Conservation (phyloP, 2,888 invertebrate species). For the Thymelicus acteon region DNA sequence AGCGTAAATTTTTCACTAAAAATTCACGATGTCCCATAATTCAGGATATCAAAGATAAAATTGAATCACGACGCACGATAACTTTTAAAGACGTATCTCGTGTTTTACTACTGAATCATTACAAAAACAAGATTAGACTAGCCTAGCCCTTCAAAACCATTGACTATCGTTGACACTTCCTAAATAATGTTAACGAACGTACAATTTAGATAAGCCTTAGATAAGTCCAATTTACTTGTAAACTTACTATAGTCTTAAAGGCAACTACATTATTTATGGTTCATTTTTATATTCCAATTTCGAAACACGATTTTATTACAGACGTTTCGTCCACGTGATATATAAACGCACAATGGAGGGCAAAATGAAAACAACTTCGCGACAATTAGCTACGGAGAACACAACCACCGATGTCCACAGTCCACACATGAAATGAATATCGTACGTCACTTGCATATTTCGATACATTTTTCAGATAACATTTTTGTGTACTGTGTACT, state of each 20-base stretch:
- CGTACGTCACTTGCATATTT: conserved; percentile 3
- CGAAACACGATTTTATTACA: conserved; percentile 22
- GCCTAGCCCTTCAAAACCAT: background rate
- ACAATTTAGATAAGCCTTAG: conserved; percentile 1
- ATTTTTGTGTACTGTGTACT: background rate
- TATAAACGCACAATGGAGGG: conserved; percentile 60
- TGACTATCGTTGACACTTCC: background rate
- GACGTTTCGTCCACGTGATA: conserved; percentile 53
- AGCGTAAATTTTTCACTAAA: background rate
- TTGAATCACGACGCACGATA: background rate
- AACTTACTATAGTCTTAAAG: background rate
- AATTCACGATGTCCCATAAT: background rate
- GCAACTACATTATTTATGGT: background rate
- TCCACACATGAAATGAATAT: conserved; percentile 9
- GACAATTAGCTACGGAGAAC: conserved; percentile 50
- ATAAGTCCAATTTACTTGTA: background rate
- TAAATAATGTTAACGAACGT: background rate
- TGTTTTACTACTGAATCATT: background rate
- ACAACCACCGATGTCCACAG: background rate
- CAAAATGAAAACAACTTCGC: conserved; percentile 63
- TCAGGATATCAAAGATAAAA: background rate
- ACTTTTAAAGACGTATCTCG: background rate
- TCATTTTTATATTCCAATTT: background rate
- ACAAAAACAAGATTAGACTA: background rate
- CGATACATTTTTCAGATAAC: conserved; percentile 8